Conservation (phyloP, 2,888 invertebrate genomes). For the Lasioglossum malachurum region DNA sequence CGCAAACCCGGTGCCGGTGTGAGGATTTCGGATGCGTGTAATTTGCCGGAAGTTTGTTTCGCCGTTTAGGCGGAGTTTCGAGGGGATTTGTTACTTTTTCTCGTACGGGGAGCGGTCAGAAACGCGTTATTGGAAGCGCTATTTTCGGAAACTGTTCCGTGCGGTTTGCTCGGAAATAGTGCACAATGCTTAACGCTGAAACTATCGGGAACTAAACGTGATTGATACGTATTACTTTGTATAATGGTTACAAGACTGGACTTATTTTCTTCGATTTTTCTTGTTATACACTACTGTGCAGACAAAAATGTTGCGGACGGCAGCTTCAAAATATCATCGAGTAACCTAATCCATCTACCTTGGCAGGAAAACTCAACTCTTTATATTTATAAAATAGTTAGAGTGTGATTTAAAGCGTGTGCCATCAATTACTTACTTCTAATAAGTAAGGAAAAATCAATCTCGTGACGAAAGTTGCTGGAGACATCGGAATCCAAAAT, state of each 20-base stretch:
- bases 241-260: not conserved
- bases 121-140: not conserved
- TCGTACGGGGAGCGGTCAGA: not conserved
- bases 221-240: not conserved
- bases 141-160: not conserved
- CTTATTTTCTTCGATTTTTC: not conserved
- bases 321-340: no score
- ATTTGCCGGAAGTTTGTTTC: slow-evolving; percentile 41
- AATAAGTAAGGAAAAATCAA: not conserved
- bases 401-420: no score
- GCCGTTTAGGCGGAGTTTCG: slow-evolving; percentile 7
- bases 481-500: not conserved
- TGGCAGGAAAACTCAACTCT: no score
- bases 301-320: no score
- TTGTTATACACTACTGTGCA: no score
- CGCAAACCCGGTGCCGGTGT: not conserved
- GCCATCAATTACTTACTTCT: no score
- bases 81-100: slow-evolving; percentile 11
- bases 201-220: not conserved
- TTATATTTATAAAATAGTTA: no score
- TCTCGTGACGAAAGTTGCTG: not conserved
- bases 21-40: not conserved
- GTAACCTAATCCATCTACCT: no score
- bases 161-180: not conserved
- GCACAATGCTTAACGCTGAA: not conserved